Conservation (phyloP, 2,888 invertebrate genomes). For the Drosophila yooni region DNA sequence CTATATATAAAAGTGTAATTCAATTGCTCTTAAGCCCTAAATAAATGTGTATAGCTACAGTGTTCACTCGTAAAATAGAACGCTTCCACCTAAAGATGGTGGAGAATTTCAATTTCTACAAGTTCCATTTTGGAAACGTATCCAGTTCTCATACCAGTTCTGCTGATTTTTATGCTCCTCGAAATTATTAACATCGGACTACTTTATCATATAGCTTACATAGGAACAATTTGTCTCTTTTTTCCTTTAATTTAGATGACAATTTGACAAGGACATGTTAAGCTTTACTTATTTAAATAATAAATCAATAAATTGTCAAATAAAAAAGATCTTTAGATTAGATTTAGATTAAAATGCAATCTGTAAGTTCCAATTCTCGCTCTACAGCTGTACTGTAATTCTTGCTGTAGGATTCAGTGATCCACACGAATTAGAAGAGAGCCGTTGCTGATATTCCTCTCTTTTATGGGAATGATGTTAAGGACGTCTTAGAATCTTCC, state of each 20-base stretch:
- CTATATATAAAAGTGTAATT: slow-evolving; percentile 26
- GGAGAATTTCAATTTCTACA: background rate
- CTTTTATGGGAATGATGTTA: background rate
- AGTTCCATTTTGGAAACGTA: background rate
- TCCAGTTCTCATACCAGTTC: background rate
- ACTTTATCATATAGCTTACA: background rate
- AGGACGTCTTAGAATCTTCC: background rate
- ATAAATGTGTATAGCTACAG: slow-evolving; percentile 1
- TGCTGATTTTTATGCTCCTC: background rate
- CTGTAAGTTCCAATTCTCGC: background rate
- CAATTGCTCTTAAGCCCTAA: slow-evolving; percentile 16
- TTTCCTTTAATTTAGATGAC: too few species aligned
- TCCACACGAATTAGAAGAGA: slow-evolving; percentile 37
- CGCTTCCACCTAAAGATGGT: background rate
- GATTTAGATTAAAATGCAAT: background rate
- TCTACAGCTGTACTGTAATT: background rate
- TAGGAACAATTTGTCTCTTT: too few species aligned
- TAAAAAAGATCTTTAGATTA: background rate
- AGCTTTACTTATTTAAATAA: background rate
- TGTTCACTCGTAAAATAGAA: background rate
- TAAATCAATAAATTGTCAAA: background rate
- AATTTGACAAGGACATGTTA: background rate
- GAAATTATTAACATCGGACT: background rate
- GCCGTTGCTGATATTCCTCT: slow-evolving; percentile 8
- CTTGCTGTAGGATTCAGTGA: background rate